Base-by-base conservation (phyloP, 2,113 vertebrate genomes). In the Dinomys branickii region DNA sequence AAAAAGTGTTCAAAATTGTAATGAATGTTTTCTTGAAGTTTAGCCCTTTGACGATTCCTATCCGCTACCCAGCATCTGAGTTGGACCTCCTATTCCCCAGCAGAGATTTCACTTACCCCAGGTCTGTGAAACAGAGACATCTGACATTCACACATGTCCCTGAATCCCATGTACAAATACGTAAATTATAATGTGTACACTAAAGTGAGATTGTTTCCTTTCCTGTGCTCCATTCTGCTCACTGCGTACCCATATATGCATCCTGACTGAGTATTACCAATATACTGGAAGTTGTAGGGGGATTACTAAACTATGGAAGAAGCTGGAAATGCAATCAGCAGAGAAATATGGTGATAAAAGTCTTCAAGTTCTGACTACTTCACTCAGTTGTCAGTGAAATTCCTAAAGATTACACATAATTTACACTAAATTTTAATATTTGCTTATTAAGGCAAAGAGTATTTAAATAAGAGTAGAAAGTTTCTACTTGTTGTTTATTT, bases 341-440 rank as follows among this genome's bases (percentile, higher is more conserved):
- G 69, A 87, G 63, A 95, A 67, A 35, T 30, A 75, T 2, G 84
- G 7, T 67, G 47, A 77, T 93, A 85, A 84, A 94, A 84, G 13
- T 38, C 84, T 78, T 56, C 83, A 85, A 90, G 47, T 88, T 91
- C 83, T 88, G 41, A 86, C 69, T 63, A 52, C 6, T 82, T 89
- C 54, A 8, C 91, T 92, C 85, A 92, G 41, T 63, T 94, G 81
- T 56, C 93, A 85, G 35, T 73, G 65, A 95, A 90, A 24, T 59
- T 95, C 81, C 91, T 90, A 93, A 54, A 95, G 77, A 92, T 22
- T 22, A 91, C 7, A 47, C 24, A 44, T 77, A 77, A 77, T 91
- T 47, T 24, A 65, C 22, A 65, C n/a, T 84, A 88, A 91, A 19
- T 86, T 78, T 85, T 91, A 91, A 80, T 54, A 90, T 58, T 56